Base-by-base conservation (phyloP, 2,888 invertebrate species). In the Cheilosia vulpina region DNA sequence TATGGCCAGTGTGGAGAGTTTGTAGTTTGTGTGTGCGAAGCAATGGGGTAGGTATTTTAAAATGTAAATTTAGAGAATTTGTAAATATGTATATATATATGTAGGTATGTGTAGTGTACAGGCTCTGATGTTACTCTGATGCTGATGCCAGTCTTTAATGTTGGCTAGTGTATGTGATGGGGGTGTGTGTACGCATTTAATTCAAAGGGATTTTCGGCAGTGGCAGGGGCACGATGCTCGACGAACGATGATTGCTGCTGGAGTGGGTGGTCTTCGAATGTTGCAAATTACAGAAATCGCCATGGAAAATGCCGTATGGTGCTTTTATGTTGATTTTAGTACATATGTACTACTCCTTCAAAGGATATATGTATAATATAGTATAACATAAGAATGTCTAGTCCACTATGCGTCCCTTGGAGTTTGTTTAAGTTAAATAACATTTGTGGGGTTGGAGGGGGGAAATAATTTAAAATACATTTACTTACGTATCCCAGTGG, bases 201-300 rank as follows among this genome's bases (percentile, higher is more conserved):
- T 85, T 85, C 85, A 77, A 85, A 85, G 76, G 85, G 85, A 85
- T 85, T 77, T 72, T 63, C 62, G 38, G 72, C 69, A 52, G 60
- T 24, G 80, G 75, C 9, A 17, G 57, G 71, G 41, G 63, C 55
- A 41, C 21, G 52, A 21, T 17, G 69, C 57, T 60, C 24, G 65
- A 58, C 65, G 19, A 66, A 71, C 34, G 71, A 80, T 71, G 75
- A 84, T 69, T 69, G 80, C 60, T 62, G 72, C 60, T 62, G 72
- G 80, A 80, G 66, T 71, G 85, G 81, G 76, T 77, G 85, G 81
- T 77, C 76, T 85, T 85, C 81, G 72, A 85, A 85, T 85, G 85
- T 85, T 85, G 85, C 85, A 85, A 85, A 85, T 85, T 85, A 85
- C 85, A 81, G 85, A 77, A 85, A 85, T 85, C 85, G 85, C 85